Evolutionary conservation across 2,888 invertebrate species (phyloP).

Genomic region (Amiota mariae): DNA sequence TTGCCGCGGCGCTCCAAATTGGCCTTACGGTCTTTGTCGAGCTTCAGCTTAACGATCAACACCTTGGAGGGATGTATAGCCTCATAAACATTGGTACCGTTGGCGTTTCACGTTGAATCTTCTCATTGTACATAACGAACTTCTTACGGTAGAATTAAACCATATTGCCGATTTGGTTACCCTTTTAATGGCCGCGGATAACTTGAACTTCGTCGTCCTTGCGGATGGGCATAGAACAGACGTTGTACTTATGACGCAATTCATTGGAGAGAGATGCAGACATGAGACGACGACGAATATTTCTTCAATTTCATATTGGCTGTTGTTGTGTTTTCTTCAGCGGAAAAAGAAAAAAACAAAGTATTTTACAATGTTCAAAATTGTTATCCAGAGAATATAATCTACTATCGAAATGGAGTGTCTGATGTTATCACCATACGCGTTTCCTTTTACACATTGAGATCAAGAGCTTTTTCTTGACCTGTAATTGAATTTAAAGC

Average conservation of each 20-base stretch:
- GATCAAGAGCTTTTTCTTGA: no score
- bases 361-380: no score
- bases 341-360: no score
- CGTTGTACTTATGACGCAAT: conserved; percentile 96
- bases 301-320: conserved; percentile 93
- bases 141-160: conserved; percentile 99
- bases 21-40: conserved; percentile 98
- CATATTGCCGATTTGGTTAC: conserved; percentile 98
- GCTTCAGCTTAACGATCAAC: conserved; percentile 97
- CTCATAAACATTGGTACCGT: conserved; percentile 97
- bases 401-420: no score
- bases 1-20: conserved; percentile 97
- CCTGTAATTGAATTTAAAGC: no score
- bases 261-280: conserved; percentile 98
- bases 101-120: conserved; percentile 99
- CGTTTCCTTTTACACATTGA: no score
- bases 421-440: no score
- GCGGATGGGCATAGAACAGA: conserved; percentile 97
- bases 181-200: conserved; percentile 98
- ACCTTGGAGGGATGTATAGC: conserved; percentile 99
- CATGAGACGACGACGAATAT: conserved; percentile 94
- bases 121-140: conserved; percentile 98
- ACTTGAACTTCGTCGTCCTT: conserved; percentile 99
- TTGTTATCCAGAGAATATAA: no score
- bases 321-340: conserved; percentile 58